Conservation (phyloP, 2,888 invertebrate species). For the Lacanobia oleracea region DNA sequence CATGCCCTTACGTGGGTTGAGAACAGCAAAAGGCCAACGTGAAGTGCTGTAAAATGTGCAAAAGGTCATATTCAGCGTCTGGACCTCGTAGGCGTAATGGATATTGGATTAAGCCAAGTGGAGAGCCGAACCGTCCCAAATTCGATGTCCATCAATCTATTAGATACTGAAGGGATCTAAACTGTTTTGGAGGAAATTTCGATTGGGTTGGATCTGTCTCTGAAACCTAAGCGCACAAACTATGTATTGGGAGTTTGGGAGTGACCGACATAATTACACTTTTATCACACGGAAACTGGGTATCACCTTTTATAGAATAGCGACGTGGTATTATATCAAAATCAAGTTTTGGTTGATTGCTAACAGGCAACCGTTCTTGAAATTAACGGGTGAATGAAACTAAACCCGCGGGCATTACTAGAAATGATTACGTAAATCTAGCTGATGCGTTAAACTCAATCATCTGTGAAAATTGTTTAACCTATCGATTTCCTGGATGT, state of each 20-base stretch:
- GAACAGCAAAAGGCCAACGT: conserved; percentile 26
- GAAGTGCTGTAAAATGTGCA: conserved; percentile 19
- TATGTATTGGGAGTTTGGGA: conserved; percentile 5
- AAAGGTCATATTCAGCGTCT: conserved; percentile 28
- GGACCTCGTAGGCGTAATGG: conserved; percentile 27
- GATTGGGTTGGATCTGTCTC: not conserved
- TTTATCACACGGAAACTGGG: not conserved
- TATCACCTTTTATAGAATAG: not conserved
- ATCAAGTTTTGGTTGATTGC: not conserved
- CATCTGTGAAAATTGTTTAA: conserved; percentile 69
- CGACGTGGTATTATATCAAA: not conserved
- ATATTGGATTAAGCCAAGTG: conserved; percentile 18
- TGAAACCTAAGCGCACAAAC: conserved; percentile 1
- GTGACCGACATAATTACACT: not conserved
- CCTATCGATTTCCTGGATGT: conserved; percentile 69
- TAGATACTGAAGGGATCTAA: not conserved
- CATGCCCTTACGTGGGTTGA: conserved; percentile 37
- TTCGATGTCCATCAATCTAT: not conserved
- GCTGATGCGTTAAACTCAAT: conserved; percentile 51
- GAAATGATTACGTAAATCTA: conserved; percentile 60
- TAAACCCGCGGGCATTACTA: conserved; percentile 18
- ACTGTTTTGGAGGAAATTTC: not conserved
- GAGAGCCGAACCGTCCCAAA: conserved; percentile 17
- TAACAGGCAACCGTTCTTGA: not conserved
- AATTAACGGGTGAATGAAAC: not conserved